Conservation (phyloP, 2,888 invertebrate genomes). For the Entomobrya proxima region DNA sequence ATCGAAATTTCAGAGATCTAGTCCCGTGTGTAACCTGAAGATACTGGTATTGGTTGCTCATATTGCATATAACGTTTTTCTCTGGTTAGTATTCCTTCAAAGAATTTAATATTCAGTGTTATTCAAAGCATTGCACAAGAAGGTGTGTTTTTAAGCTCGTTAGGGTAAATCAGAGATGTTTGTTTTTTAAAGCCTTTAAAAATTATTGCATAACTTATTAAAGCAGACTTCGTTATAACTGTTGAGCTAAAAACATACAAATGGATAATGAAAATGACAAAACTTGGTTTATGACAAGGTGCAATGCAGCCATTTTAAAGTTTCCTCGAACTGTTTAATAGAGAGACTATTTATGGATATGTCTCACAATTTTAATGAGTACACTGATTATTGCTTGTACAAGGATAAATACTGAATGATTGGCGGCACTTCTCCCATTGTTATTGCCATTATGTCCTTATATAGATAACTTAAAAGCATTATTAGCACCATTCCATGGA, state of each 20-base stretch:
- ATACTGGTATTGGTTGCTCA: too few species aligned
- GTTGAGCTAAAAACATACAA: too few species aligned
- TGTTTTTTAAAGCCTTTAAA: not conserved
- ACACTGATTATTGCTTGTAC: not conserved
- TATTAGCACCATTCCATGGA: conserved; percentile 21
- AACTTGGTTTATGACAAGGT: not conserved
- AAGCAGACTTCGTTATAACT: too few species aligned
- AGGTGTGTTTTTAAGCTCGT: conserved; percentile 1
- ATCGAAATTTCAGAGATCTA: too few species aligned
- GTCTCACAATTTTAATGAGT: conserved; percentile 2
- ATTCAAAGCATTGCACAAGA: not conserved
- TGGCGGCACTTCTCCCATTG: conserved; percentile 39
- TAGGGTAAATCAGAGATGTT: conserved; percentile 1
- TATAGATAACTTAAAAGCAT: conserved; percentile 30
- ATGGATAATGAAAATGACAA: not conserved
- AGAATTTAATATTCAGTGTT: not conserved
- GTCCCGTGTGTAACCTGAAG: too few species aligned
- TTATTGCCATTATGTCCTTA: conserved; percentile 53
- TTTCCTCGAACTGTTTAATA: conserved; percentile 34
- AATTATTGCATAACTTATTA: not conserved
- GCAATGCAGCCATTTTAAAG: not conserved
- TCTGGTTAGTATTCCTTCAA: too few species aligned
- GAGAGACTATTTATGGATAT: conserved; percentile 3
- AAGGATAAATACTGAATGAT: conserved; percentile 31
- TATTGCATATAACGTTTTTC: too few species aligned